Evolutionary conservation across 2,888 invertebrate species (phyloP).

Genomic region (Machimus atricapillus): DNA sequence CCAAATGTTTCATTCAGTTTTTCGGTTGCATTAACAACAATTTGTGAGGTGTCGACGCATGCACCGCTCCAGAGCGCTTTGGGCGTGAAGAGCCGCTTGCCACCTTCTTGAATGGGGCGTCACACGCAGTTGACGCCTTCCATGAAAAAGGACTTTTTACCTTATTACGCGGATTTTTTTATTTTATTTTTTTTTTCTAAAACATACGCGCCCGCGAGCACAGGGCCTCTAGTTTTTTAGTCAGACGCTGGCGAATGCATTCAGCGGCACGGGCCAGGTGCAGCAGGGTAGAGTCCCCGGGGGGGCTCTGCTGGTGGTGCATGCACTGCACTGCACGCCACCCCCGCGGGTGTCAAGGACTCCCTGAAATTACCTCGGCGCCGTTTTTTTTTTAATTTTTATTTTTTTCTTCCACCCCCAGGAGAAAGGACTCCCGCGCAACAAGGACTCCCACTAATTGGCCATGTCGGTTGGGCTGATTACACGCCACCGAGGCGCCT

Average conservation of each 20-base stretch:
- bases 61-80: slow-evolving; percentile 39
- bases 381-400: neutral
- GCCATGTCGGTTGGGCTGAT: slow-evolving; percentile 20
- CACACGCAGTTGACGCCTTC: slow-evolving; percentile 3
- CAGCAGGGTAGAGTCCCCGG: neutral
- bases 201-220: neutral
- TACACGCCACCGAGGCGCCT: neutral
- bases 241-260: neutral
- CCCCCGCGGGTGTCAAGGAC: neutral
- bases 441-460: slow-evolving; percentile 36
- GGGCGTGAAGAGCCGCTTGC: neutral
- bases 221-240: neutral
- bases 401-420: neutral
- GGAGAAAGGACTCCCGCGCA: neutral
- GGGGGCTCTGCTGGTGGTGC: neutral
- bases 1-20: slow-evolving; percentile 38
- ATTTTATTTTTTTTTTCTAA: neutral
- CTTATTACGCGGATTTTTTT: neutral
- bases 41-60: slow-evolving; percentile 47
- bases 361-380: slow-evolving; percentile 24
- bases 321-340: neutral
- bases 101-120: slow-evolving; percentile 18
- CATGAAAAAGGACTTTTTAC: slow-evolving; percentile 14
- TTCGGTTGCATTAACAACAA: slow-evolving; percentile 46
- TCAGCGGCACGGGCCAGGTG: neutral